These are phyloP conservation scores for Drosophila gaucha DNA, from an alignment of 2,888 invertebrate genomes.

Conservation along the genomic window DNA sequence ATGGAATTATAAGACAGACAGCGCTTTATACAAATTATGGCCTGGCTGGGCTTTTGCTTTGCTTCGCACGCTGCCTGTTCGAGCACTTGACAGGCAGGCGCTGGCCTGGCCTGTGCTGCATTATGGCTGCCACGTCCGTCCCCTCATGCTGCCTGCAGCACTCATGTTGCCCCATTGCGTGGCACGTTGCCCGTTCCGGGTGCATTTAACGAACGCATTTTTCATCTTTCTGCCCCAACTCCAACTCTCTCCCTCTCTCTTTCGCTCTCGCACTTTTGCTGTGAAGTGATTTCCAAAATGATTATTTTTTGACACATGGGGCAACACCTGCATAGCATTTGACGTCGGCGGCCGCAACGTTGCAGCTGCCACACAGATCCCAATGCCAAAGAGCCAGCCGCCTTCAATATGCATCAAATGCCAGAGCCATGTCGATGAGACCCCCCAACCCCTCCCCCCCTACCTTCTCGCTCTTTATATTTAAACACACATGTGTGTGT, in stretches of 20 bases:
- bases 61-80: conserved; percentile 31
- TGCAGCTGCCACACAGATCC: conserved; percentile 67
- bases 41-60: conserved; percentile 18
- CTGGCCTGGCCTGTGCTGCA: conserved; percentile 21
- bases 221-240: conserved; percentile 46
- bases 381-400: conserved; percentile 36
- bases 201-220: conserved; percentile 71
- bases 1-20: conserved; percentile 64
- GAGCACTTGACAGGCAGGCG: conserved; percentile 32
- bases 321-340: conserved; percentile 75
- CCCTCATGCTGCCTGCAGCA: background rate
- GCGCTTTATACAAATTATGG: conserved; percentile 56
- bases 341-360: conserved; percentile 27
- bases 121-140: conserved; percentile 11
- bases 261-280: conserved; percentile 6
- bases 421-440: conserved; percentile 32
- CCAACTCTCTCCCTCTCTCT: background rate
- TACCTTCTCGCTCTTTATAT: background rate
- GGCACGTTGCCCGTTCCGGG: conserved; percentile 38
- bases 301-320: conserved; percentile 79
- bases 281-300: conserved; percentile 77
- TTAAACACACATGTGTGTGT: conserved; percentile 7
- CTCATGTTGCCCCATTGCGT: conserved; percentile 8
- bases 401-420: conserved; percentile 53
- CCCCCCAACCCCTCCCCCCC: background rate